Percentiles rank a stretch among this genome's conserved stretches.
These are phyloP conservation scores for Oryctolagus cuniculus DNA, from an alignment of 2,113 vertebrate genomes.

Conservation along the genomic window DNA sequence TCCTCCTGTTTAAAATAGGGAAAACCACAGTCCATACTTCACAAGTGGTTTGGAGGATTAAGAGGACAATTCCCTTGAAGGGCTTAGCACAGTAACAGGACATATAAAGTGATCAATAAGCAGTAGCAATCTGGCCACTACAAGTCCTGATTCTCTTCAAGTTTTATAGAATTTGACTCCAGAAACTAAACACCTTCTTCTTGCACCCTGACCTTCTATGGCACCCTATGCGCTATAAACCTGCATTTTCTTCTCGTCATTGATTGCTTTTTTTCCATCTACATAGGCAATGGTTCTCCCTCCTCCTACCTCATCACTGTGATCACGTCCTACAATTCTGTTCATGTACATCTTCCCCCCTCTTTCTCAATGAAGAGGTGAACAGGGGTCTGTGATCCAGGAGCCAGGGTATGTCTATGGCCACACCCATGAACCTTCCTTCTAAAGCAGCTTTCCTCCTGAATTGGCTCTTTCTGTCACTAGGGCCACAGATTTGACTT, in stretches of 20 bases:
- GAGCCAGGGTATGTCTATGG: background rate
- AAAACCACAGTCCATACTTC: background rate
- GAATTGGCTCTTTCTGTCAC: background rate
- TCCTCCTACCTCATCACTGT: background rate
- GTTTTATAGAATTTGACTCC: constrained; percentile 27
- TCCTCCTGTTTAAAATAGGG: constrained; percentile 9
- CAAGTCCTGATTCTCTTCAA: constrained; percentile 20
- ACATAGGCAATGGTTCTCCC: background rate
- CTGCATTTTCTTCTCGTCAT: background rate
- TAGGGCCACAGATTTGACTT: constrained; percentile 1
- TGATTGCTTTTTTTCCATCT: constrained; percentile 16
- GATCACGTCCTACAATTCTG: background rate
- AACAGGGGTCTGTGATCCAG: constrained; percentile 14
- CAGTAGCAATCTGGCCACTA: background rate
- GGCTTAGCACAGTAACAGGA: background rate
- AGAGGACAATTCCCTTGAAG: background rate
- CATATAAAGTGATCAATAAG: constrained; percentile 42
- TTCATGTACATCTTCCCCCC: background rate
- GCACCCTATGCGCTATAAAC: background rate
- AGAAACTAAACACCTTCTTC: background rate
- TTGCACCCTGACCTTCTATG: background rate
- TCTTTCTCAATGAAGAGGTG: constrained; percentile 36
- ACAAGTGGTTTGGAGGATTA: constrained; percentile 17
- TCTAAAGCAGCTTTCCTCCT: background rate
- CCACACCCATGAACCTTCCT: background rate